A percentile compares a stretch with the other conserved stretches of the same genome.
These are phyloP conservation scores for Merluccius polli DNA, from an alignment of 2,797 vertebrate genomes.

Conservation along the genomic window DNA sequence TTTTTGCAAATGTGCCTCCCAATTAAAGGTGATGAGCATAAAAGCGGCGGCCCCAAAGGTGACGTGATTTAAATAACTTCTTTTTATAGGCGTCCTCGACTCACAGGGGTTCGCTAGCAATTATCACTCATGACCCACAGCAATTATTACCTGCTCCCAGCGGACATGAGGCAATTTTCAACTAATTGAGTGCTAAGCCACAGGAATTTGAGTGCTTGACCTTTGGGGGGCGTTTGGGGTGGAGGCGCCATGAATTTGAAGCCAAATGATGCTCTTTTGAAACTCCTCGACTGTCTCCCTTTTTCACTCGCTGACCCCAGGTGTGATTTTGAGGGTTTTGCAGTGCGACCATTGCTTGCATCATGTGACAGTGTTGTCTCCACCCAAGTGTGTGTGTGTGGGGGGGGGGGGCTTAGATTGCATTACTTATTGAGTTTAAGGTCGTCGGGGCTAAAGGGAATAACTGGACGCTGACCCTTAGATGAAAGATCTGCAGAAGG, in stretches of 20 bases:
- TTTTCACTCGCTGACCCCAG: slow-evolving; percentile 35
- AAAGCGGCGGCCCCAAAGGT: slow-evolving; percentile 55
- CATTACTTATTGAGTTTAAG: slow-evolving; percentile 24
- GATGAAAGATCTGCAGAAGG: slow-evolving; percentile 12
- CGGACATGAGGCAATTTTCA: slow-evolving; percentile 81
- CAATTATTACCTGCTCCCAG: slow-evolving; percentile 87
- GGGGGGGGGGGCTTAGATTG: slow-evolving; percentile 19
- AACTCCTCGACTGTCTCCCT: slow-evolving; percentile 29
- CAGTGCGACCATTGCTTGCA: slow-evolving; percentile 11
- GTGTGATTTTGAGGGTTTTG: neutral
- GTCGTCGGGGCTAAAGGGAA: neutral
- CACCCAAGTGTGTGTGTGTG: too few relatives aligned
- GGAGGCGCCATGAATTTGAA: slow-evolving; percentile 27
- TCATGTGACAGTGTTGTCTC: slow-evolving; percentile 18
- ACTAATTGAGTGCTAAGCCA: slow-evolving; percentile 74
- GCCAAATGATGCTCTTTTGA: slow-evolving; percentile 28
- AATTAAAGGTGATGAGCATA: slow-evolving; percentile 1
- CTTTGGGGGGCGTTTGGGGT: slow-evolving; percentile 49
- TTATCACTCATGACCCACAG: slow-evolving; percentile 88
- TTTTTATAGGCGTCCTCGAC: slow-evolving; percentile 83
- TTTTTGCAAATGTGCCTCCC: neutral
- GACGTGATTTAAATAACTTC: slow-evolving; percentile 87
- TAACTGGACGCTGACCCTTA: neutral
- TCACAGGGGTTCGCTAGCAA: slow-evolving; percentile 80
- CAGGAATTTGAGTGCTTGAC: slow-evolving; percentile 61